These are phyloP conservation scores for Xestia xanthographa DNA, from an alignment of 2,888 invertebrate genomes.

Conservation along the genomic window DNA sequence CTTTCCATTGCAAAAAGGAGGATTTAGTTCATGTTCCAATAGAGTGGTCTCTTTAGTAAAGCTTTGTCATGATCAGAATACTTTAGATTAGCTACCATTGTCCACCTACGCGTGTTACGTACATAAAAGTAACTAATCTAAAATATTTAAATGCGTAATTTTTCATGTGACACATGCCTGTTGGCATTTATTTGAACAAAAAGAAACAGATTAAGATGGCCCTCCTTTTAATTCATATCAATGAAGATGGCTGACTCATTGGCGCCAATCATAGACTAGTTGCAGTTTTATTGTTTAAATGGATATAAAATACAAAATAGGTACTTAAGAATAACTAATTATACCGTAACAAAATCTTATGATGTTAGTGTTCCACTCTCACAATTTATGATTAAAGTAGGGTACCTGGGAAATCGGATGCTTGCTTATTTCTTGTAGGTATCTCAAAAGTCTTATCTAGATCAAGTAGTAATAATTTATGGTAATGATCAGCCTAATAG, in stretches of 20 bases:
- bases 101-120: constrained; percentile 16
- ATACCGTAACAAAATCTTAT: no score
- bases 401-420: neutral
- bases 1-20: no score
- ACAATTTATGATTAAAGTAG: neutral
- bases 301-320: neutral
- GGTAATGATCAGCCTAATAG: neutral
- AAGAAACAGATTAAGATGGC: constrained; percentile 22
- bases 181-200: constrained; percentile 35
- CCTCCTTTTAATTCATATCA: no score
- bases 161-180: constrained; percentile 32
- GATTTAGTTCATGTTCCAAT: neutral
- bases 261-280: neutral
- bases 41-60: neutral
- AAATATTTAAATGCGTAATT: constrained; percentile 32
- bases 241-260: constrained; percentile 15
- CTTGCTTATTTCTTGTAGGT: neutral
- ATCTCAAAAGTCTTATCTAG: neutral
- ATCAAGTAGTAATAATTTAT: neutral
- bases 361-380: neutral
- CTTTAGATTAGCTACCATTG: neutral
- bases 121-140: constrained; percentile 9
- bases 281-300: neutral
- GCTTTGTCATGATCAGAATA: constrained; percentile 17
- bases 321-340: no score